These are phyloP conservation scores for Eumacrocentrus americanus DNA, from an alignment of 2,888 invertebrate species.

Conservation along the genomic window DNA sequence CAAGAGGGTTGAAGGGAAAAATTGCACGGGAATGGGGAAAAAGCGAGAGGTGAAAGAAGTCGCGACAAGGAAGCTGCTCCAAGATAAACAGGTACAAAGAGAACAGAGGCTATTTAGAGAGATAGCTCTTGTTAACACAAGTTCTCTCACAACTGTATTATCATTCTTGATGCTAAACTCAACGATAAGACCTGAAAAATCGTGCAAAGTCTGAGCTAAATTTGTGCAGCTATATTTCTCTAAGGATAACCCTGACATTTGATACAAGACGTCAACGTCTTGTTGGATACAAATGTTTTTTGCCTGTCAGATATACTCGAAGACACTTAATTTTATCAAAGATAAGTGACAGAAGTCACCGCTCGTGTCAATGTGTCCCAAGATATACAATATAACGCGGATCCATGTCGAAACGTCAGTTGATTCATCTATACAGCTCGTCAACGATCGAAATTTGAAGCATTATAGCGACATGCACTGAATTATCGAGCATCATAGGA, in stretches of 20 bases:
- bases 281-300: neutral
- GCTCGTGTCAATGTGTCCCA: no score
- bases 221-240: neutral
- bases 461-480: neutral
- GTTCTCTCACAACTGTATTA: slow-evolving; percentile 6
- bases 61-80: slow-evolving; percentile 27
- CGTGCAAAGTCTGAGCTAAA: neutral
- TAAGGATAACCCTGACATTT: neutral
- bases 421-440: neutral
- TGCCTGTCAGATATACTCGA: neutral
- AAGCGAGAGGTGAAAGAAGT: slow-evolving; percentile 29
- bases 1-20: slow-evolving; percentile 1
- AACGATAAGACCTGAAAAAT: slow-evolving; percentile 4
- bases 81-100: slow-evolving; percentile 42
- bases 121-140: slow-evolving; percentile 12
- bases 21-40: neutral
- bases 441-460: neutral
- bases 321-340: neutral
- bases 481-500: neutral
- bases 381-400: neutral
- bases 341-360: neutral
- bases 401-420: neutral
- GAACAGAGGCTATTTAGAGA: slow-evolving; percentile 11
- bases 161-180: slow-evolving; percentile 1
- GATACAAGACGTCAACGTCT: neutral